phyloP scores from a whole-genome alignment of 2,113 vertebrate genomes.

The Aegotheles bennettii region DNA sequence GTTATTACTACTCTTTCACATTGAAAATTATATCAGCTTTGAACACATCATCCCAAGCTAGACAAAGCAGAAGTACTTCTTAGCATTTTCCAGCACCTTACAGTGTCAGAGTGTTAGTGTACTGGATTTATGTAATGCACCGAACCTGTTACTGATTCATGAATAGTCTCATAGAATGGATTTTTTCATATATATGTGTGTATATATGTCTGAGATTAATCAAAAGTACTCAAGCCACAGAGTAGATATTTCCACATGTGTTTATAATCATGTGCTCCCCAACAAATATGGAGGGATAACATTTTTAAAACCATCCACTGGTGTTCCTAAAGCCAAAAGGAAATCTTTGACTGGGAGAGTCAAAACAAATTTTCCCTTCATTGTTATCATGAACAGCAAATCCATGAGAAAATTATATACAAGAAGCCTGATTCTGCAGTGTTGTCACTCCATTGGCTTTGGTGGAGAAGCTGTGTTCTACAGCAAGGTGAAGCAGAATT shows the following conservation, averaged over 20 bases:
- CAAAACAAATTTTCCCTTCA: not conserved
- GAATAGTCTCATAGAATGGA: not conserved
- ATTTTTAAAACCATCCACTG: not conserved
- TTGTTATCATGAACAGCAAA: not conserved
- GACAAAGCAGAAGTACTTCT: not conserved
- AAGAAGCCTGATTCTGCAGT: not conserved
- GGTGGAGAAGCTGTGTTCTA: not conserved
- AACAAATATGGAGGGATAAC: not conserved
- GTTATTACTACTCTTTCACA: not conserved
- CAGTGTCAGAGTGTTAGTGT: not conserved
- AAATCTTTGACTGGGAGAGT: not conserved
- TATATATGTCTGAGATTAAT: not conserved
- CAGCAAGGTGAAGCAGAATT: not conserved
- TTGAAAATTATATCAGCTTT: not conserved
- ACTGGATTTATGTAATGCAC: not conserved
- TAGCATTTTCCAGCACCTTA: not conserved
- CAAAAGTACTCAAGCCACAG: not conserved
- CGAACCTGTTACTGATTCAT: not conserved
- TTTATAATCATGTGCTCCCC: not conserved
- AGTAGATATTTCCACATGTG: not conserved
- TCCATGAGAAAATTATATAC: not conserved
- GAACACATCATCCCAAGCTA: not conserved
- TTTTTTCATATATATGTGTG: not conserved
- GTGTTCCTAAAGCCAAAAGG: not conserved
- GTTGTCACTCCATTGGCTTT: not conserved